These are phyloP conservation scores for Trissoscelio sp. DNA, from an alignment of 2,888 invertebrate genomes.

Conservation along the genomic window DNA sequence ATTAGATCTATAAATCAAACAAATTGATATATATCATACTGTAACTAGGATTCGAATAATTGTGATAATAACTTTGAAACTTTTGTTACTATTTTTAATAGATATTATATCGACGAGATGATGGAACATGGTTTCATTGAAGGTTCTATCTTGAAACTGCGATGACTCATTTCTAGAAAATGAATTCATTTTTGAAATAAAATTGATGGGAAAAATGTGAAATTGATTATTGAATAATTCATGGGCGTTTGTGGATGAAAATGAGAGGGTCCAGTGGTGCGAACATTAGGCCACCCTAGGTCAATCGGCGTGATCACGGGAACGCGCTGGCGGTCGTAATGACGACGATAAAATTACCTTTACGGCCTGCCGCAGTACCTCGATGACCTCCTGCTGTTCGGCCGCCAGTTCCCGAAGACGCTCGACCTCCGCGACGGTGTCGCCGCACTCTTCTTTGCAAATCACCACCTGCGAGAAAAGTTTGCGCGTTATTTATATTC, in stretches of 20 bases:
- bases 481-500: constrained; percentile 48
- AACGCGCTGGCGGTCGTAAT: constrained; percentile 54
- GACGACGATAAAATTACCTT: constrained; percentile 75
- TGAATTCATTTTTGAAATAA: too few relatives aligned
- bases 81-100: too few relatives aligned
- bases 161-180: too few relatives aligned
- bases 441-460: constrained; percentile 76
- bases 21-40: too few relatives aligned
- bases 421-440: constrained; percentile 77
- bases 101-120: too few relatives aligned
- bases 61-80: too few relatives aligned
- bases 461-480: constrained; percentile 74
- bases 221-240: constrained; percentile 62
- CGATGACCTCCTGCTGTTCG: constrained; percentile 80
- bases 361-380: constrained; percentile 78
- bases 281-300: constrained; percentile 66
- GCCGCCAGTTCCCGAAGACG: constrained; percentile 78
- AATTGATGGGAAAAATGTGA: too few relatives aligned
- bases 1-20: too few relatives aligned
- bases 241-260: constrained; percentile 47
- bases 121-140: too few relatives aligned
- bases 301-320: constrained; percentile 51
- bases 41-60: too few relatives aligned
- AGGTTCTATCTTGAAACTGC: too few relatives aligned
- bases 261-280: constrained; percentile 51